Conservation (phyloP, 2,888 invertebrate genomes). For the Papilio demoleus region DNA sequence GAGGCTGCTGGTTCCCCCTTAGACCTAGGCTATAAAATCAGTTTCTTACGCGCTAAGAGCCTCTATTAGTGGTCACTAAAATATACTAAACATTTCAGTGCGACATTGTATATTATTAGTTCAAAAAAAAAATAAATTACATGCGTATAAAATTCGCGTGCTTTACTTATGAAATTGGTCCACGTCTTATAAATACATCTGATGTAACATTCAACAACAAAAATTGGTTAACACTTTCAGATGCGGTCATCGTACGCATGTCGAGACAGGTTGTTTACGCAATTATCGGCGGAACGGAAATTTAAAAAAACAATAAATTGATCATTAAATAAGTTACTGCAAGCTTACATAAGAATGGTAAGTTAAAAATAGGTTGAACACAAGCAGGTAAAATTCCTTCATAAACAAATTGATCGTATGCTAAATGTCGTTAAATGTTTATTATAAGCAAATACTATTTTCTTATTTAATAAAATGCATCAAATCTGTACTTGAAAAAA, state of each 20-base stretch:
- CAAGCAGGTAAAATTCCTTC: background rate
- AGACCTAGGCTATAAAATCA: too few relatives aligned
- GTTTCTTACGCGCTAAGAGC: too few relatives aligned
- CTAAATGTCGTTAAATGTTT: too few relatives aligned
- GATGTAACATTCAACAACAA: background rate
- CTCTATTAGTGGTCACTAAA: too few relatives aligned
- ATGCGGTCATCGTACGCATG: background rate
- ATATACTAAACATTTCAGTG: too few relatives aligned
- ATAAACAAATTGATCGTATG: background rate
- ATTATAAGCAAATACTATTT: too few relatives aligned
- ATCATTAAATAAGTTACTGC: background rate
- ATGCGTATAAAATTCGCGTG: background rate
- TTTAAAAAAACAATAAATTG: slow-evolving; percentile 13
- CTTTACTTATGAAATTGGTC: slow-evolving; percentile 8
- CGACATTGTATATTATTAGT: too few relatives aligned
- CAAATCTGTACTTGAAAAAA: too few relatives aligned
- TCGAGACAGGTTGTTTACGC: slow-evolving; percentile 15
- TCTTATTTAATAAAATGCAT: too few relatives aligned
- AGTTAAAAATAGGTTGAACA: slow-evolving; percentile 1
- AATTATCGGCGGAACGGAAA: slow-evolving; percentile 19
- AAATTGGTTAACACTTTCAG: slow-evolving; percentile 17
- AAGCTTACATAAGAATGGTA: slow-evolving; percentile 16
- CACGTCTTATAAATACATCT: slow-evolving; percentile 2
- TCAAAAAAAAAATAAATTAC: too few relatives aligned
- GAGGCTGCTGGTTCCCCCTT: too few relatives aligned